These are phyloP conservation scores for Cladorhizidae sp. DNA, from an alignment of 37 sponge, comb jelly and placozoan species.

Conservation along the genomic window DNA sequence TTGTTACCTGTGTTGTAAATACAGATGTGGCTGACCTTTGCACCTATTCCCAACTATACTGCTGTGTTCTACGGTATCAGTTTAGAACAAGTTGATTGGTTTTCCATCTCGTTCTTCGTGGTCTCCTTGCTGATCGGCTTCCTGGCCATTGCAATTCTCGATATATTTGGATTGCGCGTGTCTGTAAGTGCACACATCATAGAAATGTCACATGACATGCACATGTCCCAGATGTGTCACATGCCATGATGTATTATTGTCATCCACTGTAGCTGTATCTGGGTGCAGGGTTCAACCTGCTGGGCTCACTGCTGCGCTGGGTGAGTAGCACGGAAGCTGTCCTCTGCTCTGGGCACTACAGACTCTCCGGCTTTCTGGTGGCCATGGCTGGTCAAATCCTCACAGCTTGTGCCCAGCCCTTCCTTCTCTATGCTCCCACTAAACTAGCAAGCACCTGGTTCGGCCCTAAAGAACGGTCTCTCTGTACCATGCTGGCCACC, in stretches of 20 bases:
- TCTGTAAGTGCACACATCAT: conserved; percentile 60
- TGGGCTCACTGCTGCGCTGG: conserved; percentile 62
- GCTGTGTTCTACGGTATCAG: conserved; percentile 53
- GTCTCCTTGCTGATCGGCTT: conserved; percentile 78
- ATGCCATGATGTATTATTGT: background rate
- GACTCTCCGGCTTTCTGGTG: conserved; percentile 36
- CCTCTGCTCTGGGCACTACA: conserved; percentile 27
- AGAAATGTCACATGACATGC: no score
- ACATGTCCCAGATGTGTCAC: background rate
- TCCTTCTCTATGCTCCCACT: conserved; percentile 77
- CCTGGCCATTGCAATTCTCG: conserved; percentile 68
- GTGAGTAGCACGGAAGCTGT: conserved; percentile 36
- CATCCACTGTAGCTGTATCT: conserved; percentile 29
- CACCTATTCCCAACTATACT: conserved; percentile 61
- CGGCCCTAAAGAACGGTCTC: conserved; percentile 75
- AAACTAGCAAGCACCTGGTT: conserved; percentile 88
- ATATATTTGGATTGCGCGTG: conserved; percentile 62
- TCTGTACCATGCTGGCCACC: conserved; percentile 52
- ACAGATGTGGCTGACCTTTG: conserved; percentile 85
- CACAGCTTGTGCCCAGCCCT: conserved; percentile 83
- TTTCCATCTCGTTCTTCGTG: conserved; percentile 71
- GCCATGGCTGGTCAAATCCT: conserved; percentile 77
- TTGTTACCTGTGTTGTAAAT: background rate
- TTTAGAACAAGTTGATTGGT: conserved; percentile 62
- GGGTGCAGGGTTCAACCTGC: conserved; percentile 67